Conservation (phyloP, 2,113 vertebrate genomes). For the Silurus asotus region DNA sequence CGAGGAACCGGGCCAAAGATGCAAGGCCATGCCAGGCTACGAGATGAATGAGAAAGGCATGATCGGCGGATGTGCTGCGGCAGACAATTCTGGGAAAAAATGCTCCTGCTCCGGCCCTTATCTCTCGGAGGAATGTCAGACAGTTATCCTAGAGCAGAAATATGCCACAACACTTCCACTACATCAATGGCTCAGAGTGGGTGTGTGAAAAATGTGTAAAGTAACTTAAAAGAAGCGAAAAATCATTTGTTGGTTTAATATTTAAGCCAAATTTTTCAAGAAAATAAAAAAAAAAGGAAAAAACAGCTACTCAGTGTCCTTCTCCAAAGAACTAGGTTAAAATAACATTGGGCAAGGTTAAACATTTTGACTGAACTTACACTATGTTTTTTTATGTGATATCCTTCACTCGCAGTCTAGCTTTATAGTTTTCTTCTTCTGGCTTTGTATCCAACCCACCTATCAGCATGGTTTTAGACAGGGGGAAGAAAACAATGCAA, state of each 20-base stretch:
- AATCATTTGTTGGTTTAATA: conserved; percentile 1
- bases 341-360: background rate
- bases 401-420: background rate
- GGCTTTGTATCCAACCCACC: background rate
- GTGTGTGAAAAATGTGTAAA: conserved; percentile 18
- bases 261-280: background rate
- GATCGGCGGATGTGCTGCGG: conserved; percentile 23
- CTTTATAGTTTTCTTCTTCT: background rate
- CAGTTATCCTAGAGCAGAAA: conserved; percentile 47
- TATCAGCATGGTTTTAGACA: background rate
- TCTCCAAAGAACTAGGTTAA: background rate
- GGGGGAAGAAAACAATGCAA: background rate
- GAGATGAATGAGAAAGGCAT: conserved; percentile 61
- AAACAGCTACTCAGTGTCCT: background rate
- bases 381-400: background rate
- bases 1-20: conserved; percentile 59
- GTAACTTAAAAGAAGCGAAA: background rate
- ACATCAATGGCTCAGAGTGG: background rate
- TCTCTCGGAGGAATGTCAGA: conserved; percentile 61
- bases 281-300: background rate
- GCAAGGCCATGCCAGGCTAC: conserved; percentile 26
- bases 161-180: conserved; percentile 27
- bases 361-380: background rate
- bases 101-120: conserved; percentile 45
- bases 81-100: conserved; percentile 70